Evolutionary conservation across 1,140 invertebrate species (phyloP), one percentile per base, ranked within the genome.

Genomic region (Whitmania pigra): DNA sequence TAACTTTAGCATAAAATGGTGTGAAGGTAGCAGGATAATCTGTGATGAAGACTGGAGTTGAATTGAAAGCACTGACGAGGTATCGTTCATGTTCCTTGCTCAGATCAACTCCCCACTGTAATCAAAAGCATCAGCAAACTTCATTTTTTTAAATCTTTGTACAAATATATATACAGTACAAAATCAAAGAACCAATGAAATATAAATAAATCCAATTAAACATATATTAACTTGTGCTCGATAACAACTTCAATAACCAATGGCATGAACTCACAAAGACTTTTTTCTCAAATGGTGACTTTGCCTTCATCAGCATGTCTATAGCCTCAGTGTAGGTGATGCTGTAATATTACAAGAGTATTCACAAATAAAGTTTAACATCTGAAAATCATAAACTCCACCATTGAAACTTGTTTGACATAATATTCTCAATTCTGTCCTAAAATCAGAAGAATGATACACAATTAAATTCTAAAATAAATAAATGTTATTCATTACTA

Each of bases 1-100:
- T 87, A 75, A 86, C 82, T 80, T 89, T 89, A 88, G 93, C 93
- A 81, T 99, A 99, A 86, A 98, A 98, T 13, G 95, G 90, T 83
- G 97, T 98, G 11, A 88, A 84, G 25, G 85, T 71, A 75, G 86
- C 85, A 0, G 94, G 95, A 89, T 91, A 98, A 78, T 94, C 87
- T 2, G 89, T 86, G 20, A 98, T 82, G 84, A 98, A 97, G 22
- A 94, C 85, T 9, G 95, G 95, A 68, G 86, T 79, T 72, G 87
- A 83, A 68, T 86, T 85, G 78, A 88, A 89, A 76, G 90, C 82
- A 53, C 89, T 80, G 0, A 94, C 89, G 67, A 97, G 79, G 79
- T 88, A 89, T 25, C 92, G 80, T 84, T 99, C 95, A 77, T 97
- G 91, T 77, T 94, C 91, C 82, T 93, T 94, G 29, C 86, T 86